Evolutionary conservation across 2,113 vertebrate species (phyloP).

Genomic region (Podocnemis expansa): DNA sequence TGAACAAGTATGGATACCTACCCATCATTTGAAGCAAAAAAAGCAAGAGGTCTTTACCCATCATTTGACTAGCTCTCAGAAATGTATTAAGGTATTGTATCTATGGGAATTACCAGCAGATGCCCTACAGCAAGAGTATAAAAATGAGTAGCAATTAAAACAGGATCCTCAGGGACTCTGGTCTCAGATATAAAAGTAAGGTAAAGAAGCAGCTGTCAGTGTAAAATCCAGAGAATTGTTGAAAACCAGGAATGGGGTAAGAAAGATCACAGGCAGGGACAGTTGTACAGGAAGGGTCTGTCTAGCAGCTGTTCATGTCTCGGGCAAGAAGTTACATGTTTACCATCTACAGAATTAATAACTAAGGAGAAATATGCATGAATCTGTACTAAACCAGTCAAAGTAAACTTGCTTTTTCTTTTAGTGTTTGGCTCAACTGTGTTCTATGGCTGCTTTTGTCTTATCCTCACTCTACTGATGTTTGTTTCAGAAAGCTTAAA

Average conservation of each 20-base stretch:
- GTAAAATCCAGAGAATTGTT: accelerated
- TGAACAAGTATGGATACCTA: background rate
- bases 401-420: background rate
- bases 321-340: background rate
- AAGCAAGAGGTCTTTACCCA: too few relatives aligned
- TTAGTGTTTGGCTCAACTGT: background rate
- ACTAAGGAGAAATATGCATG: background rate
- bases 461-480: too few relatives aligned
- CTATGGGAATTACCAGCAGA: background rate
- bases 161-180: background rate
- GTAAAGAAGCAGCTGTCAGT: background rate
- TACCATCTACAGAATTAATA: background rate
- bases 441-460: too few relatives aligned
- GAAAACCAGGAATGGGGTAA: background rate
- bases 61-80: background rate
- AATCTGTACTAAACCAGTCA: background rate
- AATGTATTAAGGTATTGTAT: background rate
- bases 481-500: too few relatives aligned
- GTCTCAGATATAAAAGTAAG: background rate
- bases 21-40: background rate
- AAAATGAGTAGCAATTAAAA: background rate
- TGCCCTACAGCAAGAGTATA: background rate
- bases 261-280: too few relatives aligned
- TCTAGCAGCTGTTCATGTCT: background rate
- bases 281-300: background rate